Evolutionary conservation across 2,113 vertebrate genomes (phyloP).

Genomic region (Recurvirostra avosetta): DNA sequence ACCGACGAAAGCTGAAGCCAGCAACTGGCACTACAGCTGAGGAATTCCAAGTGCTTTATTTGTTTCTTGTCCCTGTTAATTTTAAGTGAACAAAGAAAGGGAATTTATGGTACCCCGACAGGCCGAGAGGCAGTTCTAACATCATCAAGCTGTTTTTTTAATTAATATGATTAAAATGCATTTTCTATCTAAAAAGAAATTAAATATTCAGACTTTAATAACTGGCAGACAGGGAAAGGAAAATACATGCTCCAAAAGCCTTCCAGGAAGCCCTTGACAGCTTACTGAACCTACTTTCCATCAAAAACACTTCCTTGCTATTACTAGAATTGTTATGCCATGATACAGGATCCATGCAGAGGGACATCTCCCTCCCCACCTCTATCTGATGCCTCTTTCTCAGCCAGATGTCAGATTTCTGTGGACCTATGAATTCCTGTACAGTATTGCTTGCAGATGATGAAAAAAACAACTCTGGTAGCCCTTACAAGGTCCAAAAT

Average conservation of each 20-base stretch:
- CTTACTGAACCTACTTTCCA: not conserved
- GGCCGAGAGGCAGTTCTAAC: not conserved
- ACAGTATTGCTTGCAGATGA: not conserved
- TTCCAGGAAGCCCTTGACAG: not conserved
- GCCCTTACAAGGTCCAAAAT: not conserved
- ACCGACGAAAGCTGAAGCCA: not conserved
- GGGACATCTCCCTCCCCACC: not conserved
- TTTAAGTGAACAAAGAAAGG: not conserved
- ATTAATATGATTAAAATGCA: not conserved
- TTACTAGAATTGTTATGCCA: not conserved
- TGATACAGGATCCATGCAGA: not conserved
- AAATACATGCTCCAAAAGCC: not conserved
- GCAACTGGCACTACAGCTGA: not conserved
- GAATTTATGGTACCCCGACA: not conserved
- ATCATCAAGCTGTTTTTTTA: not conserved
- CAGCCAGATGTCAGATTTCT: not conserved
- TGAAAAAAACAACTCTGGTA: not conserved
- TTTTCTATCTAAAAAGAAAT: not conserved
- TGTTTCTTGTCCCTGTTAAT: not conserved
- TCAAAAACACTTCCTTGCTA: not conserved
- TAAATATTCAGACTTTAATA: not conserved
- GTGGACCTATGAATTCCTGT: not conserved
- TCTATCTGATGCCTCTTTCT: not conserved
- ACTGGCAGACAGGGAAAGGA: not conserved
- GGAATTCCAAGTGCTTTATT: not conserved